Evolutionary conservation across 2,797 vertebrate genomes (phyloP), one percentile per base, ranked within the genome.

Genomic region (Basileuterus tristriatus): DNA sequence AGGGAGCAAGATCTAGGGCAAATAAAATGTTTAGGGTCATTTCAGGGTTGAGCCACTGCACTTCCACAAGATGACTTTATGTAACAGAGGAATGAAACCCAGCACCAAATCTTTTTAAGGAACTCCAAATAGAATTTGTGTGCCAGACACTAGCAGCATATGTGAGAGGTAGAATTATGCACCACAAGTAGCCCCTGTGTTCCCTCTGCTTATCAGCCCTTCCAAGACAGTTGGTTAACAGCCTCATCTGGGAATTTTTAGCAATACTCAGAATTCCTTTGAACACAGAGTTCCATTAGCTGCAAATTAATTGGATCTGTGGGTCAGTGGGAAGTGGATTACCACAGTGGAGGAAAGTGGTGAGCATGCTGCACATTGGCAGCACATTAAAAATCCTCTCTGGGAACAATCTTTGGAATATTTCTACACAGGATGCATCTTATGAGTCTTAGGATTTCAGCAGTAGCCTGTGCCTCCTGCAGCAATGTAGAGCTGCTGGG

Each of bases 271-370:
- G 56, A 79, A 96, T 95, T 96, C 87, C 90, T 96, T 82, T 95
- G 95, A 95, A 96, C 37, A 24, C 11, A 59, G 37, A 52, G 16
- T 96, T 91, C 81, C 65, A 91, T 93, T 91, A 95, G 59, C 52
- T 87, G 76, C 70, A 82, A 93, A 91, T 90, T 92, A 86, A 91
- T 95, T 96, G 70, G 63, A 80, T 94, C 90, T 93, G 70, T 90
- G 96, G 60, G 85, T 96, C 75, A 90, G 72, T 55, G 81, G 74
- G 83, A 79, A 96, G 65, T 81, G 55, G 70, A 81, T 94, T 95
- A 91, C 55, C 16, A 62, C 56, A 76, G 30, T 3, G 32, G 63
- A 59, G 64, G 74, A 50, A 43, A 78, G 52, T 2, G 10, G 46
- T 18, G 39, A 71, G 46, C 16, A 30, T n/a, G 15, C 19, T 43